Base-by-base conservation (phyloP, 2,888 invertebrate species). In the Drosophila phalerata region DNA sequence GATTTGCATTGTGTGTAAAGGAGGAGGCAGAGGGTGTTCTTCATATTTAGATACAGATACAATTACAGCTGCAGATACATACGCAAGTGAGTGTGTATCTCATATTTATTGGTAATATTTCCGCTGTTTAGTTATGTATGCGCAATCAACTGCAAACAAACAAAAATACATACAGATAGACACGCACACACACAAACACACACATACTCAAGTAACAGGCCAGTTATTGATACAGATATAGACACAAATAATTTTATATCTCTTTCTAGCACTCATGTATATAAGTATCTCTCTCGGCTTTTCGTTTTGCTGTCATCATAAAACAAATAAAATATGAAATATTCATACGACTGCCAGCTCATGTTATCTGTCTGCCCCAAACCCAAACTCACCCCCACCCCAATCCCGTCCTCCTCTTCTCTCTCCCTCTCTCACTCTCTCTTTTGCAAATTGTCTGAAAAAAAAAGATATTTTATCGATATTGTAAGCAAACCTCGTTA, bases 401-500 rank as follows among this genome's bases (percentile, higher is more conserved):
- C 22, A 22, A 22, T 25, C 28, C 57, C n/a, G 11, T n/a, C 9
- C 1, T 13, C 51, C 3, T 42, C 1, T 17, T 42, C 1, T 17
- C 28, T 11, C 52, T 15, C 51, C 19, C 51, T 13, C 11, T 11
- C 37, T 19, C n/a, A n/a, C 6, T 19, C 49, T 19, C 11, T 13
- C 30, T 17, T 11, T 13, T 4, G 13, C 28, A 19, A 8, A 9
- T 17, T 32, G 52, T 34, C 40, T 58, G 45, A 69, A 65, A 52
- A 65, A 52, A 66, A 68, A 62, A 77, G 61, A 85, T 70, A 77
- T 61, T 75, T 70, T 81, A 84, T 81, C 85, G 87, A 80, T 79
- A 84, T 69, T 79, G 87, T 81, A 81, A 79, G 73, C 82, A 86
- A 79, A 77, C 77, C 69, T 79, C 79, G 77, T 81, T 86, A 77